Percentiles rank a stretch among this genome's conserved stretches.
Conservation (phyloP, 1,140 invertebrate species). For the Ooceraea biroi region DNA sequence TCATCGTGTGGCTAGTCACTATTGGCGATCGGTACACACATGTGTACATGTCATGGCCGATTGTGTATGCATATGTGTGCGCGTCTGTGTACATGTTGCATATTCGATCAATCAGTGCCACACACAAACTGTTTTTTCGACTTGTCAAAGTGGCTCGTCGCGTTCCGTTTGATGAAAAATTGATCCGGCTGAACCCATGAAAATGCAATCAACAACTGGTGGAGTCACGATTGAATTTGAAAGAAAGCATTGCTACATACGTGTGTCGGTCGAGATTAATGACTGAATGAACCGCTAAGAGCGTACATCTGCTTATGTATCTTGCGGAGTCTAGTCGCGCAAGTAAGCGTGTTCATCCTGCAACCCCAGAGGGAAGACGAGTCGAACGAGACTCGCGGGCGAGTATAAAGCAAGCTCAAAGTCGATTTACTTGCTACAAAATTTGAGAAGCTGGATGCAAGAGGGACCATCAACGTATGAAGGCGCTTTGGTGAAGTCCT, state of each 20-base stretch:
- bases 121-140: background rate
- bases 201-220: background rate
- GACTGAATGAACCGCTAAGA: background rate
- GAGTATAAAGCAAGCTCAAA: conserved; percentile 31
- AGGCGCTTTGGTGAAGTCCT: background rate
- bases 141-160: background rate
- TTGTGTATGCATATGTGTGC: conserved; percentile 16
- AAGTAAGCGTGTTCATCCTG: conserved; percentile 41
- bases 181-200: background rate
- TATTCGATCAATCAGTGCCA: background rate
- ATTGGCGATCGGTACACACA: conserved; percentile 40
- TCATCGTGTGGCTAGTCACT: conserved; percentile 37
- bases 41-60: background rate
- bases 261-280: background rate
- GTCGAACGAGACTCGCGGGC: background rate
- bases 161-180: background rate
- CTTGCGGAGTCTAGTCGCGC: conserved; percentile 7
- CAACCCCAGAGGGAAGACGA: conserved; percentile 40
- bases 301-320: background rate
- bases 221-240: background rate
- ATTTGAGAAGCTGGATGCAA: conserved; percentile 62
- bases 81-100: background rate
- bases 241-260: background rate
- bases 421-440: conserved; percentile 33
- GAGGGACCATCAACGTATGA: conserved; percentile 30